Percentiles rank a stretch among this genome's conserved stretches.
These are phyloP conservation scores for Garra rufa DNA, from an alignment of 2,113 vertebrate species.

Conservation along the genomic window DNA sequence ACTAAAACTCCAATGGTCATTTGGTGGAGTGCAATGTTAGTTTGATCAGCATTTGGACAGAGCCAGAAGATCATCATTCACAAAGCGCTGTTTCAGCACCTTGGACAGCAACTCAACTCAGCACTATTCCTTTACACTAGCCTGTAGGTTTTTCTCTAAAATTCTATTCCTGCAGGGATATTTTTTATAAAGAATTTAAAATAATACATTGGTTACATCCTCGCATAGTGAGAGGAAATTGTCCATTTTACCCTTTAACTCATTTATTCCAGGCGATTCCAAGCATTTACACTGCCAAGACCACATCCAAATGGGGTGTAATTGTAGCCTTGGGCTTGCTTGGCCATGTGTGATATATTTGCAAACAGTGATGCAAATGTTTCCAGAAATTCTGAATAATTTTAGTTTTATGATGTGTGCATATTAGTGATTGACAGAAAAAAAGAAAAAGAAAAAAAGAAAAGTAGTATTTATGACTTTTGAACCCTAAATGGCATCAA, in stretches of 20 bases:
- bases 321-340: conserved; percentile 40
- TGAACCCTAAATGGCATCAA: neutral
- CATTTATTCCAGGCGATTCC: conserved; percentile 20
- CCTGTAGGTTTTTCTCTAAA: neutral
- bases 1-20: conserved; percentile 7
- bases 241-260: conserved; percentile 27
- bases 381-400: neutral
- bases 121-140: neutral
- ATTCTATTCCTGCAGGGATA: neutral
- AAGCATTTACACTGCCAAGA: conserved; percentile 2
- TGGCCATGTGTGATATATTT: conserved; percentile 37
- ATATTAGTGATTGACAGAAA: conserved; percentile 19
- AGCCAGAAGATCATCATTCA: conserved; percentile 32
- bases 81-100: conserved; percentile 42
- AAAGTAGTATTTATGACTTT: neutral
- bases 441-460: too few species aligned
- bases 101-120: conserved; percentile 25
- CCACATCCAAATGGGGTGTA: conserved; percentile 29
- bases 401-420: neutral
- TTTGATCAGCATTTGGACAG: conserved; percentile 47
- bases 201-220: neutral
- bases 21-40: conserved; percentile 4
- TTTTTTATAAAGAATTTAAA: neutral
- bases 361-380: conserved; percentile 5
- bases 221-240: neutral